Conservation (phyloP, 1,140 invertebrate species). For the Papilio polyxenes region DNA sequence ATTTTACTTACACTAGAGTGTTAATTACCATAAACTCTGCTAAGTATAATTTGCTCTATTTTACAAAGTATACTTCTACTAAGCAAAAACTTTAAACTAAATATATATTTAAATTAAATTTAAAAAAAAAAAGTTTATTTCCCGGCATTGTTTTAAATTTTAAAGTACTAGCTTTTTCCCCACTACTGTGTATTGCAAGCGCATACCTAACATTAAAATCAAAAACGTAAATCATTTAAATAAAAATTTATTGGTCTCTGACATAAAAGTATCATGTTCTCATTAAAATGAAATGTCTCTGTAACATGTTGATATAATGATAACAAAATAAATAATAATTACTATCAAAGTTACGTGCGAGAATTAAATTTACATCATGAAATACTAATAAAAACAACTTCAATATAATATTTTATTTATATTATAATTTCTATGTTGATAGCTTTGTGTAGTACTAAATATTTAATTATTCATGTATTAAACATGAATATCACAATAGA, state of each 20-base stretch:
- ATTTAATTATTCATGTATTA: no score
- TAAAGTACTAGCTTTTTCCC: not conserved
- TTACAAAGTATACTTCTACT: not conserved
- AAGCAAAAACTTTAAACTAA: not conserved
- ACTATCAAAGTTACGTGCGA: not conserved
- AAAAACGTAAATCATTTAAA: not conserved
- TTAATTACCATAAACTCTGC: not conserved
- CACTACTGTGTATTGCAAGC: not conserved
- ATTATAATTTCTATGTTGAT: not conserved
- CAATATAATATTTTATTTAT: not conserved
- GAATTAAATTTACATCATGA: not conserved
- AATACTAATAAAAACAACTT: not conserved
- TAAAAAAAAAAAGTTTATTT: not conserved
- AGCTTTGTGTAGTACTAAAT: not conserved
- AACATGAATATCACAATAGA: no score
- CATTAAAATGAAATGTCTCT: not conserved
- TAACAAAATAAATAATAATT: not conserved
- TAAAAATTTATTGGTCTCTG: not conserved
- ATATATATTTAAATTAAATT: no score
- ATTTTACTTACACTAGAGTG: not conserved
- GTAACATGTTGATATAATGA: not conserved
- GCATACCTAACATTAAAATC: not conserved
- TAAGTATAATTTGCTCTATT: not conserved
- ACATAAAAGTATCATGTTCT: not conserved
- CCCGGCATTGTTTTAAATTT: not conserved